Percentiles rank a stretch among this genome's conserved stretches.
These are phyloP conservation scores for Drosophila pruinosa DNA, from an alignment of 1,140 invertebrate genomes.

Conservation along the genomic window DNA sequence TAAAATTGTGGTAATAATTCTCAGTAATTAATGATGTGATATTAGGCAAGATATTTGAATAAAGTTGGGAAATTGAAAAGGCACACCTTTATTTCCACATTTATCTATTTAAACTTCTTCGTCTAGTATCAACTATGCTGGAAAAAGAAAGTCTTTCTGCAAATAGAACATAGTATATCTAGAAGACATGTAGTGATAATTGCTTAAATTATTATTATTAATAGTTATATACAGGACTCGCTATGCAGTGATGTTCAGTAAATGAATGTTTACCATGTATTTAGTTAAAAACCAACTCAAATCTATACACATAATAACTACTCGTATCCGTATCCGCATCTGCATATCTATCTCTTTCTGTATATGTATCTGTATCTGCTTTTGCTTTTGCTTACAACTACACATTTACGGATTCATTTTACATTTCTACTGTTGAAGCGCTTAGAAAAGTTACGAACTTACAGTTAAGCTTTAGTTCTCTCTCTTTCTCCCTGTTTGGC, in stretches of 20 bases:
- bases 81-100: too few species aligned
- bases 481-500: slow-evolving; percentile 42
- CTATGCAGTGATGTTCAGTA: slow-evolving; percentile 18
- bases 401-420: slow-evolving; percentile 17
- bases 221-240: slow-evolving; percentile 19
- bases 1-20: background rate
- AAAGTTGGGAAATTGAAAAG: too few species aligned
- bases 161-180: background rate
- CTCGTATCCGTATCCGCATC: slow-evolving; percentile 1
- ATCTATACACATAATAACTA: slow-evolving; percentile 35
- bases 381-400: slow-evolving; percentile 34
- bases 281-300: slow-evolving; percentile 22
- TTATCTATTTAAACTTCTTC: too few species aligned
- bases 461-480: slow-evolving; percentile 60
- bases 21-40: background rate
- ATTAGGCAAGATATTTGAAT: too few species aligned
- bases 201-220: background rate
- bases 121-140: too few species aligned
- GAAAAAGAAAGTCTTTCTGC: background rate
- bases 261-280: background rate
- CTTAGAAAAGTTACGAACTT: slow-evolving; percentile 70
- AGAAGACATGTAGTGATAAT: background rate
- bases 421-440: slow-evolving; percentile 46
- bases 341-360: background rate
- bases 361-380: background rate